Evolutionary conservation across 2,888 invertebrate species (phyloP).

Genomic region (Homarus gammarus): DNA sequence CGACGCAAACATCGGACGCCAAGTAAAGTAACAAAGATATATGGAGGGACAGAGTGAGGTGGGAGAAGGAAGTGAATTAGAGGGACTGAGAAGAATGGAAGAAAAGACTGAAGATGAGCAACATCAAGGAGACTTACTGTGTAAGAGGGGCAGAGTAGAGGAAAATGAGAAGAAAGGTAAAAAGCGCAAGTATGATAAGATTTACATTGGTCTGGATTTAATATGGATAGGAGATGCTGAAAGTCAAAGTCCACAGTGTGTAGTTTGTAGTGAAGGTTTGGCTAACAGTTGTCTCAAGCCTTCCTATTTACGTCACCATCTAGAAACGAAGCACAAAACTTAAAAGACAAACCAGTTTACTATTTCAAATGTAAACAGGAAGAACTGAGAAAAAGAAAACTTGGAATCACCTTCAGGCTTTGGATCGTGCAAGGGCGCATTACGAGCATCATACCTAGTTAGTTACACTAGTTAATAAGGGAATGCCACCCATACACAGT

Average conservation of each 20-base stretch:
- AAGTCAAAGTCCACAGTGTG: conserved; percentile 23
- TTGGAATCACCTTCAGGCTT: conserved; percentile 5
- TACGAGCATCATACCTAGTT: conserved; percentile 11
- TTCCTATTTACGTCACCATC: conserved; percentile 21
- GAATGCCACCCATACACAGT: too few species aligned
- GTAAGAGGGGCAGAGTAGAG: conserved; percentile 11
- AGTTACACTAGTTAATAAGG: conserved; percentile 5
- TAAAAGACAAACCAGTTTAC: conserved; percentile 21
- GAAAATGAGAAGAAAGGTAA: neutral
- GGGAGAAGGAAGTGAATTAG: neutral
- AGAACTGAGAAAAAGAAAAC: conserved; percentile 12
- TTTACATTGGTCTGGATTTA: neutral
- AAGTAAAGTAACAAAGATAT: conserved; percentile 13
- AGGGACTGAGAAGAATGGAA: neutral
- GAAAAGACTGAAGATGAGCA: neutral
- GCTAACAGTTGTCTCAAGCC: conserved; percentile 16
- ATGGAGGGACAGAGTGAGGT: neutral
- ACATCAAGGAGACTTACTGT: neutral
- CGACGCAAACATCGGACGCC: too few species aligned
- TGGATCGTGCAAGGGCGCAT: conserved; percentile 15
- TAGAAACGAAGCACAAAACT: conserved; percentile 12
- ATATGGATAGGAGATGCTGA: conserved; percentile 5
- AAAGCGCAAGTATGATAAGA: neutral
- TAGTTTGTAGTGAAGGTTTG: conserved; percentile 10
- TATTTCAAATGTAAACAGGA: conserved; percentile 14